Percentiles rank a stretch among this genome's conserved stretches.
These are phyloP conservation scores for Trachelus tabidus DNA, from an alignment of 2,888 invertebrate species.

Conservation along the genomic window DNA sequence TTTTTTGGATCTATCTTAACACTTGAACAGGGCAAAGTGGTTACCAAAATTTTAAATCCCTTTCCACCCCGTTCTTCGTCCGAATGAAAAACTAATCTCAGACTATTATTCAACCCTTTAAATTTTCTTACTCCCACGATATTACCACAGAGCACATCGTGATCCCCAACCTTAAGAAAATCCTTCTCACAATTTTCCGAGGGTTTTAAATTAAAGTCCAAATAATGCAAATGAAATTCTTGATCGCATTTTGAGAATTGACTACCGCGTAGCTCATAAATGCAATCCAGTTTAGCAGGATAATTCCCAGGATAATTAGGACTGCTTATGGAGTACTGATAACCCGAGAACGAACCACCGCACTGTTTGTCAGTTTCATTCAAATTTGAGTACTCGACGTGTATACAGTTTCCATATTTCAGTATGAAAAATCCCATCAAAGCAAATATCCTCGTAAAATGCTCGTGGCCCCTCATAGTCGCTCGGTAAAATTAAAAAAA, in stretches of 20 bases:
- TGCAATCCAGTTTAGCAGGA: conserved; percentile 65
- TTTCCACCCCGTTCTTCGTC: conserved; percentile 53
- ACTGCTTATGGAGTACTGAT: conserved; percentile 68
- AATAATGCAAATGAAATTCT: conserved; percentile 69
- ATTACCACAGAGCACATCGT: conserved; percentile 68
- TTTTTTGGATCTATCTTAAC: conserved; percentile 17
- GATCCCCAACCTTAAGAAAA: conserved; percentile 67
- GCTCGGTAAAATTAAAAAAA: too few species aligned
- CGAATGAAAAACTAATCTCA: conserved; percentile 67
- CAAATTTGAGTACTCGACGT: too few species aligned
- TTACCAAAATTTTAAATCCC: conserved; percentile 70
- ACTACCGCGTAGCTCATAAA: conserved; percentile 68
- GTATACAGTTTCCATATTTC: too few species aligned
- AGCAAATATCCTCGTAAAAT: too few species aligned
- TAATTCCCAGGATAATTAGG: conserved; percentile 69
- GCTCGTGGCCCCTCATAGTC: too few species aligned
- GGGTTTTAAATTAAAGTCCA: conserved; percentile 69
- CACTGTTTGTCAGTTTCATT: conserved; percentile 38
- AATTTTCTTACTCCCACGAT: conserved; percentile 67
- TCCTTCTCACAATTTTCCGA: conserved; percentile 68
- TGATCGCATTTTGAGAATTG: conserved; percentile 65
- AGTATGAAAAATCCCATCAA: too few species aligned
- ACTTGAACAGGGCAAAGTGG: conserved; percentile 64
- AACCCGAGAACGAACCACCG: conserved; percentile 66
- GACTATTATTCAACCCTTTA: conserved; percentile 65